phyloP scores from a whole-genome alignment of 2,113 vertebrate species.

The Nasalis larvatus region DNA sequence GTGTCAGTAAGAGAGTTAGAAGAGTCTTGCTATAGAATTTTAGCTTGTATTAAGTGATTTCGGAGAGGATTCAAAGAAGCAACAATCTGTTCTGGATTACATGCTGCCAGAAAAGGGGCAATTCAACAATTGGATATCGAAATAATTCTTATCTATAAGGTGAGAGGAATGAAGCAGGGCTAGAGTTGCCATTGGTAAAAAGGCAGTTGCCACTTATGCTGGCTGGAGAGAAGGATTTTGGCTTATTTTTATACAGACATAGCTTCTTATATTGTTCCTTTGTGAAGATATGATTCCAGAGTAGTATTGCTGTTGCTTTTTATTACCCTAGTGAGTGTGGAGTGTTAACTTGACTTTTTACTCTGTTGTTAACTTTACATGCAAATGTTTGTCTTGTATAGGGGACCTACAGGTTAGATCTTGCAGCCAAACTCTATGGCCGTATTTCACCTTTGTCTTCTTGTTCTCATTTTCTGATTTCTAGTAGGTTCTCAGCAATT shows the following conservation, averaged over 20 bases:
- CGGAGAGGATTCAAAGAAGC: neutral
- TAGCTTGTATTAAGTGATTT: neutral
- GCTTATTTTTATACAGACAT: neutral
- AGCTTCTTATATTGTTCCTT: neutral
- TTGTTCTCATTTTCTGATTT: neutral
- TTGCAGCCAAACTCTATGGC: neutral
- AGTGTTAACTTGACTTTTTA: neutral
- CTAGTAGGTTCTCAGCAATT: neutral
- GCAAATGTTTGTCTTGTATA: neutral
- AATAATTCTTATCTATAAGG: neutral
- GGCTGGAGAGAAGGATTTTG: neutral
- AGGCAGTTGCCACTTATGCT: neutral
- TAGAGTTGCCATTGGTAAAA: neutral
- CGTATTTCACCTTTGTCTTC: neutral
- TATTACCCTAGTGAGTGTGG: neutral
- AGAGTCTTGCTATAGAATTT: neutral
- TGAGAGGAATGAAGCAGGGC: neutral
- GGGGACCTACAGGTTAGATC: neutral
- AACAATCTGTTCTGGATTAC: neutral
- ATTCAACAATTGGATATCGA: neutral
- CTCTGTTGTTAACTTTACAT: neutral
- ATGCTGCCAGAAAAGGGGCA: neutral
- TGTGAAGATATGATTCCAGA: neutral
- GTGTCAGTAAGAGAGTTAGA: neutral
- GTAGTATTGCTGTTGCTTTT: neutral